Conservation (phyloP, 2,113 vertebrate species). For the Glaucidium brasilianum region DNA sequence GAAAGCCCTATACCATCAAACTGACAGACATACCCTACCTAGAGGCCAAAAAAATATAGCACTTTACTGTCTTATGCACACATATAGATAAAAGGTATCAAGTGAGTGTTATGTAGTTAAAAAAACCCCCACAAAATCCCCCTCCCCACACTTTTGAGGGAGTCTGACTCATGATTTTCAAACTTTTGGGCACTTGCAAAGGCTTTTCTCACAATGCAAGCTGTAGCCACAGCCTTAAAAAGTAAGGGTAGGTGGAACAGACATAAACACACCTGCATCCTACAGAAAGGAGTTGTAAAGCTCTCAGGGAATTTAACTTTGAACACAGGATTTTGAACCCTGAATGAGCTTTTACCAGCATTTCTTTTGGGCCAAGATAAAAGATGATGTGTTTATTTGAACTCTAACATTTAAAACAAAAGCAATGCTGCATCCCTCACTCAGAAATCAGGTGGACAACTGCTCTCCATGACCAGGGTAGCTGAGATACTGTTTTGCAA, state of each 20-base stretch:
- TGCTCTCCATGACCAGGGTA: background rate
- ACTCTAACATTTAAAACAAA: background rate
- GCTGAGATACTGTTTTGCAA: too few relatives aligned
- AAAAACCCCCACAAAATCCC: background rate
- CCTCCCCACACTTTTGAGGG: background rate
- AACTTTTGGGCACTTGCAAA: background rate
- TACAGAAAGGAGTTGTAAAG: background rate
- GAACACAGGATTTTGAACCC: background rate
- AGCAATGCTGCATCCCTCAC: background rate
- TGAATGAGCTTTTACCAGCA: background rate
- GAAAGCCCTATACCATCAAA: background rate
- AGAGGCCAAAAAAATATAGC: background rate
- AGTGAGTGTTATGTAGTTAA: background rate
- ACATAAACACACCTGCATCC: background rate
- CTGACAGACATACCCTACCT: background rate
- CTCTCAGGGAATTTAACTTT: background rate
- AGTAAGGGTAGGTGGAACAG: background rate
- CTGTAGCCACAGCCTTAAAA: background rate
- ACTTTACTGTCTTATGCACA: background rate
- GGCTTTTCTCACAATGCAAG: background rate
- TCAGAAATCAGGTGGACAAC: fast-evolving
- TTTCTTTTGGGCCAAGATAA: background rate
- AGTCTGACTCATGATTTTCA: background rate
- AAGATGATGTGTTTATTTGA: background rate
- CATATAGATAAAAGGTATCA: background rate